These are phyloP conservation scores for Oncorhynchus masou DNA, from an alignment of 2,113 vertebrate genomes.

Conservation along the genomic window DNA sequence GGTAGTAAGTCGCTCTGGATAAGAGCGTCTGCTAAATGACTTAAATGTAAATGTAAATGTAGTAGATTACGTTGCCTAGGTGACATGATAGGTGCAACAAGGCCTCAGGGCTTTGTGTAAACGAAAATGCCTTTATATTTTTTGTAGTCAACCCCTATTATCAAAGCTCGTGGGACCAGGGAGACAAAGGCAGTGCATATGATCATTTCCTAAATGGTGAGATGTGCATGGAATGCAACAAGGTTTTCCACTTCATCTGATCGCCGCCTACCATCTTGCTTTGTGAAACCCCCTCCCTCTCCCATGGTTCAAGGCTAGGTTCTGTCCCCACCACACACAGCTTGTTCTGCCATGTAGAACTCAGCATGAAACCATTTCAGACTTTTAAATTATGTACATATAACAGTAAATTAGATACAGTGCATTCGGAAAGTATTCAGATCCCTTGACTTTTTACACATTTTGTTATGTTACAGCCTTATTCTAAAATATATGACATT, in stretches of 20 bases:
- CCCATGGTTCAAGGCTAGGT: conserved; percentile 37
- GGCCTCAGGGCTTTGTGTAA: conserved; percentile 20
- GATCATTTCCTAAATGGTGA: conserved; percentile 74
- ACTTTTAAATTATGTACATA: background rate
- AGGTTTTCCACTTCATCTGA: conserved; percentile 32
- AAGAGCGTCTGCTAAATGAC: no score
- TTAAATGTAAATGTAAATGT: no score
- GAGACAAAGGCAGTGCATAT: conserved; percentile 72
- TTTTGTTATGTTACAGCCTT: no score
- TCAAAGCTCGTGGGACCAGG: conserved; percentile 65
- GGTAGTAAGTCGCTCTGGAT: no score
- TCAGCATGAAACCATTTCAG: conserved; percentile 50
- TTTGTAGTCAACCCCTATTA: conserved; percentile 78
- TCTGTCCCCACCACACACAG: conserved; percentile 2
- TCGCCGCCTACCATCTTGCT: background rate
- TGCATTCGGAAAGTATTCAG: no score
- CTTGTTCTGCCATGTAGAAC: conserved; percentile 32
- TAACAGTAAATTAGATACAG: background rate
- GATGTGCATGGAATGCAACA: conserved; percentile 52
- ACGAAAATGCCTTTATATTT: conserved; percentile 62
- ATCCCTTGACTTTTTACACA: no score
- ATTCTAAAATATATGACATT: no score
- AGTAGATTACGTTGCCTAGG: conserved; percentile 11
- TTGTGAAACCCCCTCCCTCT: conserved; percentile 3
- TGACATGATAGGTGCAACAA: conserved; percentile 2